Evolutionary conservation across 2,888 invertebrate genomes (phyloP), one percentile per base, ranked within the genome.

Genomic region (Xestobium rufovillosum): DNA sequence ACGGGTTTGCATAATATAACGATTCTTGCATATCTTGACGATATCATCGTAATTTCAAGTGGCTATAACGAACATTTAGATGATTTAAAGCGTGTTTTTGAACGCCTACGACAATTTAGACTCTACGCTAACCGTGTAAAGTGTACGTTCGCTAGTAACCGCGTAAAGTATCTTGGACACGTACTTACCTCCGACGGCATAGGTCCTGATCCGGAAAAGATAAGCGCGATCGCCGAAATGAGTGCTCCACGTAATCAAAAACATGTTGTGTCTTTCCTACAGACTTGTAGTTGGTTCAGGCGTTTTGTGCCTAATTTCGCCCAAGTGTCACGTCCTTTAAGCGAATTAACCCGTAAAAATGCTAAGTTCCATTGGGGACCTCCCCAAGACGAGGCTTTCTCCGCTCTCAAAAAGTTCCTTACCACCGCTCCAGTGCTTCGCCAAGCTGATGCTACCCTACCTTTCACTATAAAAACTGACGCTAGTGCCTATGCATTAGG

Each of bases 121-220:
- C 38, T 53, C 3, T 25, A 39, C 3, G 25, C 39, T 4, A 48
- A 52, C 26, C 39, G 48, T 2, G 26, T 27, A 14, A 56, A 56
- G 35, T 53, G 49, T 37, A n/a, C n/a, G n/a, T n/a, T n/a, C n/a
- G n/a, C n/a, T n/a, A n/a, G n/a, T n/a, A n/a, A n/a, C n/a, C n/a
- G n/a, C n/a, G n/a, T n/a, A n/a, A n/a, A n/a, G n/a, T n/a, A n/a
- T n/a, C n/a, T n/a, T n/a, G n/a, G n/a, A n/a, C n/a, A n/a, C n/a
- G n/a, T n/a, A n/a, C n/a, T n/a, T n/a, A n/a, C n/a, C n/a, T n/a
- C n/a, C n/a, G n/a, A n/a, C n/a, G n/a, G 46, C 17, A 36, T 42
- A 9, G 13, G 16, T 19, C 31, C 31, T 17, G 42, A 48, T 16
- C 39, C 33, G 2, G 39, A 32, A 10, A 44, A 42, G 26, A 31